These are phyloP conservation scores for Ailuropoda melanoleuca DNA, from an alignment of 2,113 vertebrate genomes.

Conservation along the genomic window DNA sequence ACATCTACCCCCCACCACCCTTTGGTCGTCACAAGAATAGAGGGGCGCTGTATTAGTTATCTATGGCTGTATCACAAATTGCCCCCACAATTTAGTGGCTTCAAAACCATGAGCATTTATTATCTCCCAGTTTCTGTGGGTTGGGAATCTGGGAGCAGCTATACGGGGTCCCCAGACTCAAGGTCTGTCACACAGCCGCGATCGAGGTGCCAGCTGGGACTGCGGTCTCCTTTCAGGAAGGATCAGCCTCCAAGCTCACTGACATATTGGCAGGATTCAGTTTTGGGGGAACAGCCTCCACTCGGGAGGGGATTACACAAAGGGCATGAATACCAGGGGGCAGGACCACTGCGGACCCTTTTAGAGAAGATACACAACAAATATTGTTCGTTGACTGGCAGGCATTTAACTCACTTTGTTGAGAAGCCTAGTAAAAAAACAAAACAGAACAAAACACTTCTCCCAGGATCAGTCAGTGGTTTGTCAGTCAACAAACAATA, in stretches of 20 bases:
- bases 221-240: neutral
- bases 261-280: neutral
- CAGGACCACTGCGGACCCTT: neutral
- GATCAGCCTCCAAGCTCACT: neutral
- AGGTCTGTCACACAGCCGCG: neutral
- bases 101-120: neutral
- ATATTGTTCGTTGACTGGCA: neutral
- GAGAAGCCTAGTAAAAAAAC: neutral
- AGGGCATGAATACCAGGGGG: neutral
- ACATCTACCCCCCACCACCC: neutral
- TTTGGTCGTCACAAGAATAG: conserved; percentile 16
- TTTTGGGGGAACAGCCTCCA: neutral
- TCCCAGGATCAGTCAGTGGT: neutral
- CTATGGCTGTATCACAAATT: neutral
- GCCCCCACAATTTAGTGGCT: neutral
- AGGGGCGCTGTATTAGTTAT: neutral
- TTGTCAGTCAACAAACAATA: neutral
- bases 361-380: neutral
- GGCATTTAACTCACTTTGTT: neutral
- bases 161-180: neutral
- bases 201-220: neutral
- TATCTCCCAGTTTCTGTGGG: neutral
- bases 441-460: neutral
- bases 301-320: neutral
- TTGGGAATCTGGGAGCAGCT: neutral